Conservation (phyloP, 2,113 vertebrate species). For the Haemorhous mexicanus region DNA sequence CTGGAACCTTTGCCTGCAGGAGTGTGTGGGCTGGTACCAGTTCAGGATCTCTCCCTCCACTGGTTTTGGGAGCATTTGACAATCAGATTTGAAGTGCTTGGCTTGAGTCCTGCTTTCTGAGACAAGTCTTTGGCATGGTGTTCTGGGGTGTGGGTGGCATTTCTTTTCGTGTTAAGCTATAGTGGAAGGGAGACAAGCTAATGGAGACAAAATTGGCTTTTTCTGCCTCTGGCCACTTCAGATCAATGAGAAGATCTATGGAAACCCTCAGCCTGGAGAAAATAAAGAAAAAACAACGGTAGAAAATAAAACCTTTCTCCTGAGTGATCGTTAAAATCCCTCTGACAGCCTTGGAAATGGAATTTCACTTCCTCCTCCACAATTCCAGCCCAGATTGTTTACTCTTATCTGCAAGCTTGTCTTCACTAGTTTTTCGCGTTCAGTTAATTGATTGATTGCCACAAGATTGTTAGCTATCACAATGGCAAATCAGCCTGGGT, state of each 20-base stretch:
- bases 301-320: conserved; percentile 16
- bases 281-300: conserved; percentile 33
- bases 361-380: conserved; percentile 14
- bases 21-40: background rate
- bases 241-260: conserved; percentile 65
- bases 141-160: background rate
- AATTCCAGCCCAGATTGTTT: conserved; percentile 25
- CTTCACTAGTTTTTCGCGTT: conserved; percentile 27
- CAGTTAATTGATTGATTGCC: conserved; percentile 43
- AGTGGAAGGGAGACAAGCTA: conserved; percentile 28
- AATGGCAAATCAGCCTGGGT: background rate
- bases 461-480: background rate
- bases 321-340: conserved; percentile 39
- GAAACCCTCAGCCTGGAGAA: conserved; percentile 34
- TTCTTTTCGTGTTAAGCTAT: conserved; percentile 32
- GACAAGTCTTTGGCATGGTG: background rate
- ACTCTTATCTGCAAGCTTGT: conserved; percentile 31
- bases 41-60: background rate
- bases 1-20: background rate
- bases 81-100: background rate
- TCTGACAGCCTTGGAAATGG: conserved; percentile 55
- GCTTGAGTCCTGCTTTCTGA: background rate
- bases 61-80: background rate
- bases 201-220: conserved; percentile 56
- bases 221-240: conserved; percentile 48